phyloP scores from a whole-genome alignment of 2,113 vertebrate species.

The Blennius ocellaris region DNA sequence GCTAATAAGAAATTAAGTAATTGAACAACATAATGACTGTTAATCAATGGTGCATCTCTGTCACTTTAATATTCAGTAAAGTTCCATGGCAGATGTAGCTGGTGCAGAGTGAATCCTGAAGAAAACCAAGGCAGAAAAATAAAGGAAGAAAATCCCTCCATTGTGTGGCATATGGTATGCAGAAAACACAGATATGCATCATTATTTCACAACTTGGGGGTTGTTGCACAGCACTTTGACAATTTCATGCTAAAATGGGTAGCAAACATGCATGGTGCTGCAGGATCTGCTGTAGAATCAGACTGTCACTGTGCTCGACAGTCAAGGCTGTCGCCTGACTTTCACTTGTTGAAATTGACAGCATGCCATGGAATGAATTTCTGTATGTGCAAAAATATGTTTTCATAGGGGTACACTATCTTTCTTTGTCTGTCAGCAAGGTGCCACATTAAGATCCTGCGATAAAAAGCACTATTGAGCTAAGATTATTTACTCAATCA shows the following conservation, averaged over 20 bases:
- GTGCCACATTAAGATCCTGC: too few relatives aligned
- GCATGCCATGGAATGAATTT: neutral
- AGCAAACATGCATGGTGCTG: constrained; percentile 14
- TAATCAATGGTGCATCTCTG: neutral
- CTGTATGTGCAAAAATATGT: too few relatives aligned
- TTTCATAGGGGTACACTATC: too few relatives aligned
- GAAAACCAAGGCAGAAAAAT: neutral
- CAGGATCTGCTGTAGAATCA: constrained; percentile 13
- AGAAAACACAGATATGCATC: constrained; percentile 26
- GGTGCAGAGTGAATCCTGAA: neutral
- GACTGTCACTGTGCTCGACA: neutral
- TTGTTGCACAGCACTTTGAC: constrained; percentile 21
- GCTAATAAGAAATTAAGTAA: neutral
- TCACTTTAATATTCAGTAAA: neutral
- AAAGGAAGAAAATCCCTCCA: neutral
- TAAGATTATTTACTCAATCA: neutral
- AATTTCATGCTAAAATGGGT: constrained; percentile 35
- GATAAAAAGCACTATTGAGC: neutral
- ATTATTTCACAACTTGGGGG: constrained; percentile 26
- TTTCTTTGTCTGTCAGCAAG: too few relatives aligned
- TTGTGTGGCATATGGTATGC: constrained; percentile 1
- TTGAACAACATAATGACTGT: neutral
- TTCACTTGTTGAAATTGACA: neutral
- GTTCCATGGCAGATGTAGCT: neutral
- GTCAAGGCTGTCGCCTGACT: neutral